phyloP scores from a whole-genome alignment of 2,888 invertebrate species.

The Rhopalosiphum nymphaeae region DNA sequence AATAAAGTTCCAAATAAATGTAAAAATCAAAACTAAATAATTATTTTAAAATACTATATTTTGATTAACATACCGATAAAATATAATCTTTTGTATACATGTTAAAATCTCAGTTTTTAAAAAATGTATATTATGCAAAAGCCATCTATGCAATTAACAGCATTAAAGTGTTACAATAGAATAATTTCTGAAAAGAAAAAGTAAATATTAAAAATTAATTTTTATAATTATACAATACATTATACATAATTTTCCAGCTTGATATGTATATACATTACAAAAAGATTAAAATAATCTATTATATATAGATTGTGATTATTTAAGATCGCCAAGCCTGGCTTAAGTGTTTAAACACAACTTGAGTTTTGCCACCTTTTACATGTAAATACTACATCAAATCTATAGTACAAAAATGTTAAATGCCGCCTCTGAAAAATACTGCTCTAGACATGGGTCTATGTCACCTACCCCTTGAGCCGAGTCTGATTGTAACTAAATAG shows the following conservation, averaged over 20 bases:
- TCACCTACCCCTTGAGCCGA: too few species aligned
- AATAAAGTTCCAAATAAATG: background rate
- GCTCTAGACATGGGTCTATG: too few species aligned
- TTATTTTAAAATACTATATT: background rate
- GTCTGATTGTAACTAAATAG: background rate
- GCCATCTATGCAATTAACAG: background rate
- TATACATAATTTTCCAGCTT: background rate
- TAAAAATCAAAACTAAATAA: background rate
- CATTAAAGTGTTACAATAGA: background rate
- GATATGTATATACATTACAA: background rate
- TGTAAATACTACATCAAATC: too few species aligned
- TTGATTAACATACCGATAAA: conserved; percentile 38
- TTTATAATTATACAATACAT: background rate
- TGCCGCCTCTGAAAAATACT: too few species aligned
- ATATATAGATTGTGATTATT: background rate
- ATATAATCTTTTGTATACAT: conserved; percentile 61
- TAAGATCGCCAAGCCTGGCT: background rate
- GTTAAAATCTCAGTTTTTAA: background rate
- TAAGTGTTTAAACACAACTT: too few species aligned
- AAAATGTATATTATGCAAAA: background rate
- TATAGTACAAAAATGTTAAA: too few species aligned
- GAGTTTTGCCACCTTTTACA: too few species aligned
- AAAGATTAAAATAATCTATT: background rate
- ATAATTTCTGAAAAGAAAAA: background rate
- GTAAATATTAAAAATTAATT: background rate